Base-by-base conservation (phyloP, 1,140 invertebrate species). In the Bombus fervidus region DNA sequence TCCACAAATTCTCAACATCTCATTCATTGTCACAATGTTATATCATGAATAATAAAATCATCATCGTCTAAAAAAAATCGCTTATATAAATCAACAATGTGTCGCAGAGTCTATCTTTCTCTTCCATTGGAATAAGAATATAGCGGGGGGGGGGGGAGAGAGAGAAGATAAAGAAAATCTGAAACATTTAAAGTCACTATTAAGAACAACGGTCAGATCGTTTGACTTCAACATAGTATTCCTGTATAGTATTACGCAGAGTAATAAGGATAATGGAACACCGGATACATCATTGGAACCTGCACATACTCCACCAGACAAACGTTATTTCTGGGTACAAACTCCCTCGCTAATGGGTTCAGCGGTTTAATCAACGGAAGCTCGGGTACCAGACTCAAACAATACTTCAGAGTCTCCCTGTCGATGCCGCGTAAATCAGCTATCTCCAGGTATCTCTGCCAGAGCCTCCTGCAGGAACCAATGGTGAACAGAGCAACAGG, bases 311-410 rank as follows among this genome's bases (percentile, higher is more conserved):
- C 87, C 15, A 92, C 86, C 57, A 87, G 77, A n/a, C 34, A 89
- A 13, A 74, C 28, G 10, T 93, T 95, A n/a, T 95, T 93, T 64
- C 96, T 93, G 0, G 98, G 97, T 18, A 98, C 95, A 94, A 98
- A 98, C 91, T 98, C 97, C 2, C 97, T 97, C 0, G 98, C 98
- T 62, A 98, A 93, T 0, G 98, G 98, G 95, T 98, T 98, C 0
- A 98, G 94, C 1, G 97, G 96, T 89, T 97, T 97, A 3, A 96
- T 97, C 80, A 97, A 97, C 81, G 98, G 94, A 91, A 98, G 97
- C 12, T 91, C 74, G 0, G 89, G 87, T 9, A 97, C 96, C 37
- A 96, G 96, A 85, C 97, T 97, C 47, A 98, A 93, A 86, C 98
- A 97, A 37, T 96, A 95, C 71, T 96, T 95, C 8, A 98, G 92